These are phyloP conservation scores for Morinoia aosen DNA, from an alignment of 2,888 invertebrate species.

Conservation along the genomic window DNA sequence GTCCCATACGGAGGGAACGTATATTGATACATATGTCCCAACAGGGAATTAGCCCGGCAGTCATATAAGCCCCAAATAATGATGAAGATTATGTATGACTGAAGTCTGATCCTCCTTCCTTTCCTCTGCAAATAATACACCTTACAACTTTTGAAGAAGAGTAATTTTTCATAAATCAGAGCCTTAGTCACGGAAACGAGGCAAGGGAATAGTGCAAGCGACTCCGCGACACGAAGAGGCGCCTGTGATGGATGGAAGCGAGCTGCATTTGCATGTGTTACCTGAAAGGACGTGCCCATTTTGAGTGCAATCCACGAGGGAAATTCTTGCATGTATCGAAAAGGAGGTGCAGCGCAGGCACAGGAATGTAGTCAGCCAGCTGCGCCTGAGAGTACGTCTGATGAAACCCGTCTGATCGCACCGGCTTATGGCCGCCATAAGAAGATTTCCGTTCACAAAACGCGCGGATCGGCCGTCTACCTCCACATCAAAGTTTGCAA, in stretches of 20 bases:
- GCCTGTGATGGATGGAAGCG: background rate
- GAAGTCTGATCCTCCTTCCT: background rate
- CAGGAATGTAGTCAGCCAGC: background rate
- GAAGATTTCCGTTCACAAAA: constrained; percentile 6
- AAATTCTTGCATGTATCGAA: constrained; percentile 16
- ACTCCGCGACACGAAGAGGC: background rate
- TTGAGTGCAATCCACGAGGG: background rate
- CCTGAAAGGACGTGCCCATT: background rate
- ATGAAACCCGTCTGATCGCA: constrained; percentile 18
- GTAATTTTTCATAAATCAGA: background rate
- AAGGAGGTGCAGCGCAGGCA: background rate
- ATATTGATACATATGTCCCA: too few species aligned
- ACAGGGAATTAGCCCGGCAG: background rate
- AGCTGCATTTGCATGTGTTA: background rate
- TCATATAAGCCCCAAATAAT: background rate
- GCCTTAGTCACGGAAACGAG: background rate
- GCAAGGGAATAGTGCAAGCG: background rate
- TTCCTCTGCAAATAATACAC: background rate
- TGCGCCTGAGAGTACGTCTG: background rate
- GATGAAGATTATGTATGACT: background rate
- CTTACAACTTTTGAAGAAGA: background rate
- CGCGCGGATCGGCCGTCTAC: background rate
- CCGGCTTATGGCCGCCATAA: background rate
- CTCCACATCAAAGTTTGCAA: constrained; percentile 5
- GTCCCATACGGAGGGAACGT: too few species aligned